These are phyloP conservation scores for Holothuria leucospilota DNA, from an alignment of 53 echinoderm and acorn worm species.

Conservation along the genomic window DNA sequence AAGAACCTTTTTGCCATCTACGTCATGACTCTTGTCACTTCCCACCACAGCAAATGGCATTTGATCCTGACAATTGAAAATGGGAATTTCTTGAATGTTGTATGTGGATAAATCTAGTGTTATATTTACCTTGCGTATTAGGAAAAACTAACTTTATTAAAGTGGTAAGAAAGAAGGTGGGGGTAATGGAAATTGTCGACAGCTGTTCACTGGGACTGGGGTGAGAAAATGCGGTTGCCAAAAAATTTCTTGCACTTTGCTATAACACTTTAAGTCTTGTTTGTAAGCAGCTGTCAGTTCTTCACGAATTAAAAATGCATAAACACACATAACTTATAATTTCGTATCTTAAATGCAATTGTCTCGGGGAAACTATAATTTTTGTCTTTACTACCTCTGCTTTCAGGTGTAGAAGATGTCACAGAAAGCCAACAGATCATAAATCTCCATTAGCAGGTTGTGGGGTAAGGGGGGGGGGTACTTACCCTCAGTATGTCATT, in stretches of 20 bases:
- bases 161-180: neutral
- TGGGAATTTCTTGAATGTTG: neutral
- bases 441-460: too few species aligned
- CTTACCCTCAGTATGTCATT: conserved; percentile 92
- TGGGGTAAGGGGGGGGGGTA: neutral
- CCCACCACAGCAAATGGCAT: conserved; percentile 99
- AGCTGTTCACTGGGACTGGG: neutral
- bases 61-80: conserved; percentile 72
- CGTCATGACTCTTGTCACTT: conserved; percentile 95
- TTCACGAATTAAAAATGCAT: too few species aligned
- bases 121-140: neutral
- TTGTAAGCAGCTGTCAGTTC: too few species aligned
- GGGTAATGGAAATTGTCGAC: neutral
- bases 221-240: neutral
- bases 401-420: too few species aligned
- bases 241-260: too few species aligned
- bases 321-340: too few species aligned
- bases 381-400: too few species aligned
- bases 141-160: neutral
- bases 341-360: too few species aligned
- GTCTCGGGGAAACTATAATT: too few species aligned
- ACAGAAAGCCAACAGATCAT: too few species aligned
- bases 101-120: neutral
- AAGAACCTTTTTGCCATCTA: conserved; percentile 87
- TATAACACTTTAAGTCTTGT: too few species aligned